A percentile compares a stretch with the other conserved stretches of the same genome.
These are phyloP conservation scores for Mastigias papua DNA, from an alignment of 30 jellyfish, hydroid and myxozoan genomes.

Conservation along the genomic window DNA sequence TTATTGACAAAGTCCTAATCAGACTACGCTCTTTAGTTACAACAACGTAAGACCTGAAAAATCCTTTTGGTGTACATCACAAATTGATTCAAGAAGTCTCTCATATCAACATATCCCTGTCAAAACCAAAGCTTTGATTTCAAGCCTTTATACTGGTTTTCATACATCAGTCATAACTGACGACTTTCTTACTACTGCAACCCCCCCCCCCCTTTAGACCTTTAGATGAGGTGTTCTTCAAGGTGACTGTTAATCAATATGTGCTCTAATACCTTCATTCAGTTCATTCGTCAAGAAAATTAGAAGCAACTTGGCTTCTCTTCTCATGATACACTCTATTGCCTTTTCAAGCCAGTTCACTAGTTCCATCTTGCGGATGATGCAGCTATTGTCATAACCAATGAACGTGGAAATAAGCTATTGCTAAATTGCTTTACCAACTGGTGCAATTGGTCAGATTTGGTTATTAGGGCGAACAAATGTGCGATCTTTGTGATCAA, in stretches of 20 bases:
- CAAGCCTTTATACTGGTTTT: neutral
- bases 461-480: neutral
- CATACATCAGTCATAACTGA: neutral
- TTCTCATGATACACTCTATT: neutral
- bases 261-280: neutral
- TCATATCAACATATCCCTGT: no score
- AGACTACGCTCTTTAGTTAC: no score
- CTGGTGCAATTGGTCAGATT: neutral
- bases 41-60: no score
- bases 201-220: no score
- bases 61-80: no score
- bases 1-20: no score
- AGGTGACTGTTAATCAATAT: neutral
- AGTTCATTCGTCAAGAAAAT: neutral
- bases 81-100: no score
- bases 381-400: neutral
- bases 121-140: no score
- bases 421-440: neutral
- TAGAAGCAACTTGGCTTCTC: neutral
- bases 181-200: neutral
- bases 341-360: neutral
- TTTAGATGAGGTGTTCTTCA: neutral
- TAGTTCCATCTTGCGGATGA: neutral
- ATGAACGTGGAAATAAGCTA: neutral
- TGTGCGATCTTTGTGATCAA: neutral